Evolutionary conservation across 2,888 invertebrate species (phyloP), one percentile per base, ranked within the genome.

Genomic region (Augiades crinisus): DNA sequence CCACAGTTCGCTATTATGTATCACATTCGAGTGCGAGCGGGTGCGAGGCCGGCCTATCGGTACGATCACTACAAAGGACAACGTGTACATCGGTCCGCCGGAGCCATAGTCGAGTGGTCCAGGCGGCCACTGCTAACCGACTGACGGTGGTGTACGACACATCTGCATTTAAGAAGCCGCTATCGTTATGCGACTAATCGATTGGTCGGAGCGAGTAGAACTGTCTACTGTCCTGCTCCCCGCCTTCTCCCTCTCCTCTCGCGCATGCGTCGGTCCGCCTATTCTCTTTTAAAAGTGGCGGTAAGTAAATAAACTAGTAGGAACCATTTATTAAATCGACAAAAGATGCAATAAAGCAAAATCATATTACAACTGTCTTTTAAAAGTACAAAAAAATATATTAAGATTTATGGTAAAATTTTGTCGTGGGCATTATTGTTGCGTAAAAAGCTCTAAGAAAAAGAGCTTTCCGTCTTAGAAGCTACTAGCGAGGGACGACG

Each of bases 111-210:
- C 80, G 70, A 69, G 65, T 67, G 70, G 71, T 74, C 75, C 69
- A 70, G 72, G 68, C 79, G 81, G 75, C 75, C 72, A 75, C 80
- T 81, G 78, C 72, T 76, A 68, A 72, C 85, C 85, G 78, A 89
- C 89, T 89, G 86, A 86, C 87, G 87, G 79, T 76, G 74, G 73
- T 76, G 76, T 72, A 85, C 85, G 83, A 87, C 88, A 87, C 87
- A 89, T 89, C 89, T 88, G 89, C 89, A 89, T 88, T 88, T 89
- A 89, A 89, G 87, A 88, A 88, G 86, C 81, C 85, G 88, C 86
- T 87, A 86, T 88, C 87, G 89, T 88, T 88, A 88, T 88, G 88
- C 88, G 89, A 89, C 89, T 89, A 89, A 89, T 89, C 89, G 89
- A 89, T 89, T 88, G 88, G 89, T 87, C 78, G 83, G 82, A 88